Evolutionary conservation across 2,797 vertebrate species (phyloP).

Genomic region (Nannoperca obscura): DNA sequence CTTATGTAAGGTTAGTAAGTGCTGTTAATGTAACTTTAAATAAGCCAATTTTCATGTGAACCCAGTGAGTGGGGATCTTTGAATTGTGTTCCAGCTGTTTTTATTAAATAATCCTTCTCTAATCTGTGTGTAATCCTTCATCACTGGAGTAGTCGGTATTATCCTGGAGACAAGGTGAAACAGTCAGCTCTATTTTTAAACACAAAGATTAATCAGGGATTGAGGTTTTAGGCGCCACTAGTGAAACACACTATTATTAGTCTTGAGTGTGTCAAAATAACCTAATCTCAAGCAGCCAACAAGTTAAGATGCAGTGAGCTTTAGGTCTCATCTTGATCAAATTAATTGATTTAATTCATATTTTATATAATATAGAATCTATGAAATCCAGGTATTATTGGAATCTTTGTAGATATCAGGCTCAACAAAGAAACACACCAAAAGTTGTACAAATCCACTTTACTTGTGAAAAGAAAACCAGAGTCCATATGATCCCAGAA

Average conservation of each 20-base stretch:
- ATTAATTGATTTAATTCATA: too few relatives aligned
- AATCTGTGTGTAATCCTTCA: constrained; percentile 73
- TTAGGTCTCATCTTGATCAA: background rate
- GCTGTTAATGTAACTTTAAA: constrained; percentile 25
- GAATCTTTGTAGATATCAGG: background rate
- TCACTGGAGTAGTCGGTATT: constrained; percentile 59
- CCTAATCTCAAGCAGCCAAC: constrained; percentile 16
- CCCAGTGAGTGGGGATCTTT: constrained; percentile 41
- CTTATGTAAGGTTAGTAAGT: constrained; percentile 51
- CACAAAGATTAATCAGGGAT: constrained; percentile 83
- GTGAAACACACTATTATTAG: constrained; percentile 75
- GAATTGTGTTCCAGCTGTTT: constrained; percentile 50
- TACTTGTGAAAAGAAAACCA: constrained; percentile 80
- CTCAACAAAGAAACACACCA: constrained; percentile 38
- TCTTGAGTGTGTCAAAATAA: constrained; percentile 54
- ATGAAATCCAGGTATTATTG: background rate
- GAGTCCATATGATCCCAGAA: constrained; percentile 68
- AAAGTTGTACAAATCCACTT: constrained; percentile 80
- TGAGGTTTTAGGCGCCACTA: constrained; percentile 74
- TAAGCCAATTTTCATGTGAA: constrained; percentile 43
- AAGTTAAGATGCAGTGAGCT: constrained; percentile 32
- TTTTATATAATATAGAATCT: constrained; percentile 8
- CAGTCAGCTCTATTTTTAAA: constrained; percentile 81
- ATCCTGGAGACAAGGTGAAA: constrained; percentile 72
- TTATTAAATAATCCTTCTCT: constrained; percentile 76